phyloP scores from a whole-genome alignment of 2,888 invertebrate genomes.

The Oeneis ivallda region DNA sequence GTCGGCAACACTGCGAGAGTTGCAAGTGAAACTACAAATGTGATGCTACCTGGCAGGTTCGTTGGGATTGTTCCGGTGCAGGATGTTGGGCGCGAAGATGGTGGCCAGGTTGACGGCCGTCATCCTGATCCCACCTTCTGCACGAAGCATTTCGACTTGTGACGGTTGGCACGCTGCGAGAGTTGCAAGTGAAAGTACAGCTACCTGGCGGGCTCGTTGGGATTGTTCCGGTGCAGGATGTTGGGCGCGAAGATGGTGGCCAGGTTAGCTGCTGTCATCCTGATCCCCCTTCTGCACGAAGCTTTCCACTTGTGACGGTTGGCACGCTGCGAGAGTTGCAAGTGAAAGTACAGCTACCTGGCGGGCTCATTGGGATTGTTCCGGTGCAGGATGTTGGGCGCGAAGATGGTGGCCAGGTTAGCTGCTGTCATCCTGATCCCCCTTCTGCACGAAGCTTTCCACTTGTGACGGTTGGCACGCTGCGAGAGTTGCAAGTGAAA shows the following conservation, averaged over 20 bases:
- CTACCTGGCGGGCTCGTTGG: constrained; percentile 80
- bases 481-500: background rate
- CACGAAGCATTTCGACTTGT: too few relatives aligned
- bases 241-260: constrained; percentile 98
- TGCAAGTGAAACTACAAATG: too few relatives aligned
- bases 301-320: too few relatives aligned
- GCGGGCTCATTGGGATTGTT: constrained; percentile 83
- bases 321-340: too few relatives aligned
- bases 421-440: constrained; percentile 91
- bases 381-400: constrained; percentile 94
- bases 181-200: too few relatives aligned
- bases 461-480: too few relatives aligned
- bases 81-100: constrained; percentile 95
- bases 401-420: constrained; percentile 96
- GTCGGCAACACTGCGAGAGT: too few relatives aligned
- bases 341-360: too few relatives aligned
- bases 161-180: too few relatives aligned
- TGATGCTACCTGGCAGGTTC: constrained; percentile 54
- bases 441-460: background rate
- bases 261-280: constrained; percentile 52
- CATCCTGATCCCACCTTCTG: too few relatives aligned
- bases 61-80: constrained; percentile 88
- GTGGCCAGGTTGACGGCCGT: constrained; percentile 84
- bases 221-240: constrained; percentile 90
- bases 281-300: background rate